phyloP scores from a whole-genome alignment of 2,797 vertebrate genomes.

The Chrosomus eos region DNA sequence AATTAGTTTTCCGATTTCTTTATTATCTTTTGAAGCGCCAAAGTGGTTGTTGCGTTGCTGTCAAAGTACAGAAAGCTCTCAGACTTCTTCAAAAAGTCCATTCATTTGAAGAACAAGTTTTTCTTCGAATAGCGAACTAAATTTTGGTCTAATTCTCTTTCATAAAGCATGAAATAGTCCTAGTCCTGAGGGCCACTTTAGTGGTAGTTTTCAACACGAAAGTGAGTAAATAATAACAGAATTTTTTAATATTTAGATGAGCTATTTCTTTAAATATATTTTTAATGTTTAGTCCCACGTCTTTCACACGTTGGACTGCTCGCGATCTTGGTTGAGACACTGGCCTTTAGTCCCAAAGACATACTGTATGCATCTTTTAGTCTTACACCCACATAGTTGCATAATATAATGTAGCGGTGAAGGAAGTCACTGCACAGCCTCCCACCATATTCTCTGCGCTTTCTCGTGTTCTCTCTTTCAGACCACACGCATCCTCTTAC shows the following conservation, averaged over 20 bases:
- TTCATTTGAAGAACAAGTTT: too few species aligned
- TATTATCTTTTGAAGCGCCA: too few species aligned
- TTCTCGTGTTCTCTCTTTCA: conserved; percentile 29
- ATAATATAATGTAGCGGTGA: conserved; percentile 54
- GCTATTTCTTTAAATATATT: not conserved
- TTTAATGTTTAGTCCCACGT: not conserved
- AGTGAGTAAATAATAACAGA: not conserved
- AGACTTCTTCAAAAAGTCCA: too few species aligned
- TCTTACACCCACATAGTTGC: conserved; percentile 55
- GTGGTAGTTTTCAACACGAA: not conserved
- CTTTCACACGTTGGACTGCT: not conserved
- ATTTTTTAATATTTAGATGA: conserved; percentile 7
- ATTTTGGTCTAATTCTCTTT: not conserved
- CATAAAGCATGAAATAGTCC: not conserved
- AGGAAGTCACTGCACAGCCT: conserved; percentile 55
- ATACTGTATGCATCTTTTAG: conserved; percentile 50
- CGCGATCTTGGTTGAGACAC: conserved; percentile 40
- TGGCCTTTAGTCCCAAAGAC: conserved; percentile 52
- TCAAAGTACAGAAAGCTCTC: too few species aligned
- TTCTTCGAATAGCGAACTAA: too few species aligned
- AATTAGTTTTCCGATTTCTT: too few species aligned
- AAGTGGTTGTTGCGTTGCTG: too few species aligned
- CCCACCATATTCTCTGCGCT: conserved; percentile 48
- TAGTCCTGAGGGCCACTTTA: not conserved
- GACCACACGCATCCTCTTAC: not conserved